Percentiles rank a stretch among this genome's conserved stretches.
Conservation (phyloP, 2,888 invertebrate genomes). For the Cremastobaeus sp. region DNA sequence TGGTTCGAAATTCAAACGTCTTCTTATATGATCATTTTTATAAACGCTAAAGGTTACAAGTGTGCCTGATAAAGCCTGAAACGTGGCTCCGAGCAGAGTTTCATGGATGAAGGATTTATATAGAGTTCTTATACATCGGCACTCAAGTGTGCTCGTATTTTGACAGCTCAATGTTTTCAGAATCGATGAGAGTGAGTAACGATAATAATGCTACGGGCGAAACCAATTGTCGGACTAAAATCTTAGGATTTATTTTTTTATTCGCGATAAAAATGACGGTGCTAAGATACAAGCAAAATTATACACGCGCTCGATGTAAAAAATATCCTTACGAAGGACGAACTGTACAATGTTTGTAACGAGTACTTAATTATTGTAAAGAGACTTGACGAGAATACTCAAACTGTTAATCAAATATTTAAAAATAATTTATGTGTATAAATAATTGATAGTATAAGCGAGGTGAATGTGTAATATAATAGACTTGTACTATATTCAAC, state of each 20-base stretch:
- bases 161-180: conserved; percentile 50
- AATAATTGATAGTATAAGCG: conserved; percentile 36
- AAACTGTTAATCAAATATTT: conserved; percentile 58
- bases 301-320: conserved; percentile 47
- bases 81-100: too few relatives aligned
- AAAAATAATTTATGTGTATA: conserved; percentile 39
- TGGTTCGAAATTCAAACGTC: conserved; percentile 11
- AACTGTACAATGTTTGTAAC: conserved; percentile 48
- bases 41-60: conserved; percentile 34
- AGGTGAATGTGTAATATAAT: conserved; percentile 49
- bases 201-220: conserved; percentile 44
- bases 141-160: conserved; percentile 60
- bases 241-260: conserved; percentile 59
- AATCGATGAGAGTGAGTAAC: conserved; percentile 29
- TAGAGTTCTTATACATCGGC: conserved; percentile 45
- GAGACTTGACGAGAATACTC: conserved; percentile 41
- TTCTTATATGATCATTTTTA: conserved; percentile 61
- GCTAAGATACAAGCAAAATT: conserved; percentile 18
- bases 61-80: conserved; percentile 34
- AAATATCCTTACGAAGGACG: conserved; percentile 37
- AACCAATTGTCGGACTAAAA: conserved; percentile 46
- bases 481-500: conserved; percentile 36
- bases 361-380: conserved; percentile 45
- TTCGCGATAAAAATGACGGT: conserved; percentile 15
- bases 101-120: conserved; percentile 23